phyloP scores from a whole-genome alignment of 2,797 vertebrate species.

The Pangasius krempfi region DNA sequence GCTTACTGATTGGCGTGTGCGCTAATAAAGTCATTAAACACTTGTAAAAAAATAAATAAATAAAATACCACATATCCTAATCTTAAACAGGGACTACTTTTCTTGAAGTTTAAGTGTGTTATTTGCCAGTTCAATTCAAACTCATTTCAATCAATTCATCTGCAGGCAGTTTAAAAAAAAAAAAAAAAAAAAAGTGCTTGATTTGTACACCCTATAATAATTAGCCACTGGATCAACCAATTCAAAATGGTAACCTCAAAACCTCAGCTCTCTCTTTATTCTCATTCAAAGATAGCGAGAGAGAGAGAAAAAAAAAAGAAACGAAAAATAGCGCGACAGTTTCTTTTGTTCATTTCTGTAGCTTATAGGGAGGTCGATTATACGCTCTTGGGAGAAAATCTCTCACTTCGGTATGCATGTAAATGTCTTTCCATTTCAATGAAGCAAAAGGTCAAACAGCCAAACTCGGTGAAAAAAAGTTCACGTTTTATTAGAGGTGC shows the following conservation, averaged over 20 bases:
- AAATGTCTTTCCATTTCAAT: constrained; percentile 7
- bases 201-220: neutral
- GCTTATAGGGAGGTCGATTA: constrained; percentile 11
- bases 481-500: neutral
- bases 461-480: neutral
- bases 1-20: neutral
- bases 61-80: neutral
- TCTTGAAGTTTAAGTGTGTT: neutral
- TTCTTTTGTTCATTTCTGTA: constrained; percentile 14
- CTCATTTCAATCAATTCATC: neutral
- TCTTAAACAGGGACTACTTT: neutral
- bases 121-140: neutral
- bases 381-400: neutral
- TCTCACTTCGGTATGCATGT: neutral
- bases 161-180: neutral
- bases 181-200: neutral
- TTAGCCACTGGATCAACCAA: neutral
- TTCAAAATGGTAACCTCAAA: neutral
- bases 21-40: neutral
- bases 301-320: no score
- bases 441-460: constrained; percentile 14
- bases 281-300: neutral
- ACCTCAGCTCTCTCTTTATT: neutral
- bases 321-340: neutral
- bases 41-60: neutral